These are phyloP conservation scores for Recurvirostra avosetta DNA, from an alignment of 2,113 vertebrate species.

Conservation along the genomic window DNA sequence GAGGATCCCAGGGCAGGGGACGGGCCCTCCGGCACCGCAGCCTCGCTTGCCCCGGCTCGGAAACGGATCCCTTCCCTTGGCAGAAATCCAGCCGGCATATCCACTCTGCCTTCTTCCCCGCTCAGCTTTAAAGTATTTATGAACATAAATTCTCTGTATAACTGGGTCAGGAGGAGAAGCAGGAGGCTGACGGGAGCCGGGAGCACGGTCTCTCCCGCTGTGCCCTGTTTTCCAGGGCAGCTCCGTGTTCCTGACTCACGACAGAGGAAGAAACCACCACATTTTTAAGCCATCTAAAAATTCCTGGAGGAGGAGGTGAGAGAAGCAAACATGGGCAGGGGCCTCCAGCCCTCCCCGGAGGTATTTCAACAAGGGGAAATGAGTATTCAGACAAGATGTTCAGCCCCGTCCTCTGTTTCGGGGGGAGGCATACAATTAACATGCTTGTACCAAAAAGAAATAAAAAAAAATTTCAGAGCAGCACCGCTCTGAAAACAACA, in stretches of 20 bases:
- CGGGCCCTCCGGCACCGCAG: not conserved
- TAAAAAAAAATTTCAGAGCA: not conserved
- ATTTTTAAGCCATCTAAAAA: conserved; percentile 4
- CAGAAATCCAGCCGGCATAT: conserved; percentile 24
- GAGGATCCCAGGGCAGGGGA: conserved; percentile 10
- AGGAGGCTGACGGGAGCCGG: not conserved
- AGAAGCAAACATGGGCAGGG: not conserved
- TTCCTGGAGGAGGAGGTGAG: not conserved
- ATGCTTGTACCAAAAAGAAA: not conserved
- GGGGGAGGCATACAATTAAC: not conserved
- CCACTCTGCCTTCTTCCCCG: not conserved
- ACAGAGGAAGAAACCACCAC: not conserved
- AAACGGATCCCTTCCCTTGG: conserved; percentile 50
- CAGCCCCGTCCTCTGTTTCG: not conserved
- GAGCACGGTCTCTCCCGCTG: not conserved
- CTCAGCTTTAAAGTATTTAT: conserved; percentile 57
- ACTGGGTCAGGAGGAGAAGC: conserved; percentile 54
- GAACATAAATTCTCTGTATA: conserved; percentile 43
- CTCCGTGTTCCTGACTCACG: not conserved
- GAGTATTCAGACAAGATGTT: not conserved
- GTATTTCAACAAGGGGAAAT: not conserved
- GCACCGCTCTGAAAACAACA: not conserved
- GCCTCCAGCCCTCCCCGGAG: not conserved
- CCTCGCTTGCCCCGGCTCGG: not conserved
- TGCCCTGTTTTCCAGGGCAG: conserved; percentile 19